Percentiles rank a stretch among this genome's conserved stretches.
Conservation (phyloP, 2,797 vertebrate species). For the Crotalus adamanteus region DNA sequence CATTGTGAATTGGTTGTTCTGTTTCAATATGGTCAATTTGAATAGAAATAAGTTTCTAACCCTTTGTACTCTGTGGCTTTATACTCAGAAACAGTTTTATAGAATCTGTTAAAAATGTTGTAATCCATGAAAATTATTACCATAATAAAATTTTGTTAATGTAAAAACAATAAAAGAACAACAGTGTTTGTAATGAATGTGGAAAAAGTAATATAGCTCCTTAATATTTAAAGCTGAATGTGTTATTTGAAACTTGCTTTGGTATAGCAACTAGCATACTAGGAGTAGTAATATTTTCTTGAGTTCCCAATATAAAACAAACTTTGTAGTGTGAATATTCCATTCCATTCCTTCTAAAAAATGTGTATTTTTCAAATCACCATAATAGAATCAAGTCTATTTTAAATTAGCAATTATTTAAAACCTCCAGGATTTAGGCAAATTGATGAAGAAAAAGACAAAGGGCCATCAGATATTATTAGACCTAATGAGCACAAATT, state of each 20-base stretch:
- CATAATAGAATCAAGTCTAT: not conserved
- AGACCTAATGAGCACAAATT: not conserved
- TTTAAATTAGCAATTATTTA: not conserved
- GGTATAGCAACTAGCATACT: slow-evolving; percentile 20
- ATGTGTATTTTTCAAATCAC: not conserved
- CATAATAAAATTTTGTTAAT: not conserved
- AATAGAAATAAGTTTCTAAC: not conserved
- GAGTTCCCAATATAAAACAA: slow-evolving; percentile 32
- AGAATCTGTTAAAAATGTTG: not conserved
- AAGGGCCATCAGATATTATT: not conserved
- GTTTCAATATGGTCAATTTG: not conserved
- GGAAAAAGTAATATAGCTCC: not conserved
- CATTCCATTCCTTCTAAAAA: no score
- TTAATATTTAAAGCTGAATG: not conserved
- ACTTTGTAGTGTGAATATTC: not conserved
- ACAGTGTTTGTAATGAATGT: not conserved
- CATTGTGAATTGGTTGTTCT: not conserved
- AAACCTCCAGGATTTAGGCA: not conserved
- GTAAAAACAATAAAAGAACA: not conserved
- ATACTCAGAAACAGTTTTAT: not conserved
- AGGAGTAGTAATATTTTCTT: slow-evolving; percentile 29
- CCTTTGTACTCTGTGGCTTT: not conserved
- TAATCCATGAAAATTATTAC: not conserved
- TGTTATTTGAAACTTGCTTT: slow-evolving; percentile 28
- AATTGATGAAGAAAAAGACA: not conserved